Evolutionary conservation across 2,888 invertebrate species (phyloP).

Genomic region (Eupithecia vulgata): DNA sequence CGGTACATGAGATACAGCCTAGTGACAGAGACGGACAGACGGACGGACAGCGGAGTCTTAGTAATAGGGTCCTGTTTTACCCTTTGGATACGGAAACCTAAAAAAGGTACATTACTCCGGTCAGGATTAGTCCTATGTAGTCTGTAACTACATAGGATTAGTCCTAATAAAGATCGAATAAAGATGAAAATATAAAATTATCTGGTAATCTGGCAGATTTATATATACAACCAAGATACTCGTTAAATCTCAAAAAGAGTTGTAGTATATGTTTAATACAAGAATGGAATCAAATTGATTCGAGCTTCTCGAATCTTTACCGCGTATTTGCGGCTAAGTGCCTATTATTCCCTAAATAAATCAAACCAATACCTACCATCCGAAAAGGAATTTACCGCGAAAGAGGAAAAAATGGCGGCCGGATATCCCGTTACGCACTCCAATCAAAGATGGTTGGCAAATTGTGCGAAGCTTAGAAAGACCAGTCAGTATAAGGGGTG

Average conservation of each 20-base stretch:
- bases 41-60: too few species aligned
- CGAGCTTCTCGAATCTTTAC: neutral
- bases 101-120: too few species aligned
- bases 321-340: constrained; percentile 22
- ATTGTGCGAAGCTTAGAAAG: constrained; percentile 70
- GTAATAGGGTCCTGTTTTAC: too few species aligned
- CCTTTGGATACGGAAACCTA: too few species aligned
- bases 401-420: constrained; percentile 66
- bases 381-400: constrained; percentile 61
- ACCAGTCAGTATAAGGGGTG: constrained; percentile 72
- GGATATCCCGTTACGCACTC: constrained; percentile 74
- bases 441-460: constrained; percentile 75
- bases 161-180: too few species aligned
- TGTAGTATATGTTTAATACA: neutral
- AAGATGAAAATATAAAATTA: too few species aligned
- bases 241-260: neutral
- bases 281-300: constrained; percentile 8
- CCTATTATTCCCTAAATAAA: constrained; percentile 50
- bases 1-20: too few species aligned
- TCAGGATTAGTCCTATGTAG: too few species aligned
- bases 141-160: too few species aligned
- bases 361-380: constrained; percentile 56
- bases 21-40: too few species aligned
- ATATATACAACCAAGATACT: too few species aligned
- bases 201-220: too few species aligned